Evolutionary conservation across 37 sponge, comb jelly and placozoan species (phyloP).

Genomic region (Halisarca cf. caerulea): DNA sequence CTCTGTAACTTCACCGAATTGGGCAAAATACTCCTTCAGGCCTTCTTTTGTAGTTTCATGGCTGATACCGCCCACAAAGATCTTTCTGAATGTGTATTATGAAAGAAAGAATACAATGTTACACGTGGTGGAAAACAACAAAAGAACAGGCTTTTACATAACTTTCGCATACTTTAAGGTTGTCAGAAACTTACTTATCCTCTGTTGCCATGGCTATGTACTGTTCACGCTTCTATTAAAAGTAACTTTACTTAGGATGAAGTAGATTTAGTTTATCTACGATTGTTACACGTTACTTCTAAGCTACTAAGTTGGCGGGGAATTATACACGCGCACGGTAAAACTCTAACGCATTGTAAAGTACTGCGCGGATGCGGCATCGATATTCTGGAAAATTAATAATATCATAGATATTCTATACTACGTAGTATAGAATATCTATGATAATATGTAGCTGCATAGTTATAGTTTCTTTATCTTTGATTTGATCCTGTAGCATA

Average conservation of each 20-base stretch:
- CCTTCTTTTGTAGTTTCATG: slow-evolving; percentile 64
- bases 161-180: neutral
- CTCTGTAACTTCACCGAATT: slow-evolving; percentile 66
- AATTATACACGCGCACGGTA: neutral
- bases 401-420: too few species aligned
- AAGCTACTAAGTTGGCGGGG: slow-evolving; percentile 11
- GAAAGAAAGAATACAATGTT: neutral
- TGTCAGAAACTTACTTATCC: neutral
- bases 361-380: too few species aligned
- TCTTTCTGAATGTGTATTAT: slow-evolving; percentile 50
- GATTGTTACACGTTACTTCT: slow-evolving; percentile 3
- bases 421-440: too few species aligned
- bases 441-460: too few species aligned
- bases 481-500: too few species aligned
- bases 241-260: slow-evolving; percentile 25
- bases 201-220: slow-evolving; percentile 21
- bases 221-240: neutral
- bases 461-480: too few species aligned
- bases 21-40: slow-evolving; percentile 51
- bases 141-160: neutral
- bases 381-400: too few species aligned
- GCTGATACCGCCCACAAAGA: slow-evolving; percentile 77
- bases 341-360: neutral
- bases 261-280: slow-evolving; percentile 2
- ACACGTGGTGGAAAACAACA: neutral